These are phyloP conservation scores for Microcebus tavaratra DNA, from an alignment of 2,113 vertebrate genomes.

Conservation along the genomic window DNA sequence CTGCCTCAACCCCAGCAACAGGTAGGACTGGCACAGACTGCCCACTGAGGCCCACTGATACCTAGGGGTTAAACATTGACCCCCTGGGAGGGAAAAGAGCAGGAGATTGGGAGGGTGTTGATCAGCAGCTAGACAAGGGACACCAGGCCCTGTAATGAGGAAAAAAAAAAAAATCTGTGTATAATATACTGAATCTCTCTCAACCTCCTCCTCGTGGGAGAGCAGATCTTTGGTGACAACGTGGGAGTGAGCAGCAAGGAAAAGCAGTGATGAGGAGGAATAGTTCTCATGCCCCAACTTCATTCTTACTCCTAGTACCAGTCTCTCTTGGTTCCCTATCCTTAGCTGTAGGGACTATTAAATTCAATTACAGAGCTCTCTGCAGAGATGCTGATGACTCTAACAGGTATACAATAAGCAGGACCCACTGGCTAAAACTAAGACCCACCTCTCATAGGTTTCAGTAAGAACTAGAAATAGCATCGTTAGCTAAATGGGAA, in stretches of 20 bases:
- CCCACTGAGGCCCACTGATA: neutral
- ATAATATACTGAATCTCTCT: neutral
- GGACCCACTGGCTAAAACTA: neutral
- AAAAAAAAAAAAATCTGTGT: neutral
- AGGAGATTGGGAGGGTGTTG: neutral
- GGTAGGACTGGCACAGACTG: neutral
- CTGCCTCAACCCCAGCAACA: neutral
- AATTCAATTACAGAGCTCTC: neutral
- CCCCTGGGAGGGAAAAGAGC: neutral
- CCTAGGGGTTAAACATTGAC: neutral
- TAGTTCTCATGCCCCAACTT: neutral
- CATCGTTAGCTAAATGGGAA: neutral
- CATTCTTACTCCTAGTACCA: neutral
- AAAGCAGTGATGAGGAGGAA: neutral
- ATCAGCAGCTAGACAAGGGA: neutral
- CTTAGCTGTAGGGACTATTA: neutral
- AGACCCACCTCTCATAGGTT: neutral
- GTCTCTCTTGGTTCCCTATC: neutral
- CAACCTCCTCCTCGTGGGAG: neutral
- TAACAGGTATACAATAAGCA: neutral
- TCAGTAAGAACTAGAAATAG: neutral
- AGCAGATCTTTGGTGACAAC: neutral
- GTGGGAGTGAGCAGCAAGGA: neutral
- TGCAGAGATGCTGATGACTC: neutral
- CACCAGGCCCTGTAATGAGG: neutral